Evolutionary conservation across 2,888 invertebrate genomes (phyloP).

Genomic region (Cacoxenus indagator): DNA sequence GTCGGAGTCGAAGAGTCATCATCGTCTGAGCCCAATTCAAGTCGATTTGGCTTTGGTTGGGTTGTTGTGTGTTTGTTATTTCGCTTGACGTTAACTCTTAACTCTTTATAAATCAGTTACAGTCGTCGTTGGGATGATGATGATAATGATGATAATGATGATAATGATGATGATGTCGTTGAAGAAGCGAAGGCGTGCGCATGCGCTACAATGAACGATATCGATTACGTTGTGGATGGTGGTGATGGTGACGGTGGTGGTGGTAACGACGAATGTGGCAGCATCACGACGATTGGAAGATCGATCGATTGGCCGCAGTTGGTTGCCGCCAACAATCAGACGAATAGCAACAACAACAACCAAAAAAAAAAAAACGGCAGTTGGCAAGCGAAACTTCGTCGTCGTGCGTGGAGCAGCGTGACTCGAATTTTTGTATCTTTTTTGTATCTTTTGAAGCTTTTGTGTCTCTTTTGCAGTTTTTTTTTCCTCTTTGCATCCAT

Average conservation of each 20-base stretch:
- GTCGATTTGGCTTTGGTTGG: not conserved
- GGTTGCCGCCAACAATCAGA: conserved; percentile 14
- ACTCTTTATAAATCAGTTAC: conserved; percentile 15
- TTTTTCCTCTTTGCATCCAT: too few relatives aligned
- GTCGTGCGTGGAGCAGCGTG: conserved; percentile 41
- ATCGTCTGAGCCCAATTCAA: not conserved
- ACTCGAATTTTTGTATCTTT: conserved; percentile 33
- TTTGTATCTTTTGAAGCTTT: conserved; percentile 1
- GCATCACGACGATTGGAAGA: conserved; percentile 18
- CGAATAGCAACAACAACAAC: conserved; percentile 1
- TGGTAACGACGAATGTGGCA: not conserved
- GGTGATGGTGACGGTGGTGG: not conserved
- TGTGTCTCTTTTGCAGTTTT: not conserved
- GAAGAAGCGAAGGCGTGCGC: not conserved
- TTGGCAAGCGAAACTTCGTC: not conserved
- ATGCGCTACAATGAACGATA: not conserved
- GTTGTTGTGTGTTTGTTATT: conserved; percentile 13
- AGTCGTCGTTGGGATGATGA: not conserved
- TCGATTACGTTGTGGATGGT: too few relatives aligned
- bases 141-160: not conserved
- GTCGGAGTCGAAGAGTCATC: too few relatives aligned
- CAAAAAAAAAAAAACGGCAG: not conserved
- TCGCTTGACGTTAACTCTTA: conserved; percentile 17
- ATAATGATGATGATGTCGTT: not conserved
- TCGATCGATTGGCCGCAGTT: conserved; percentile 22